phyloP scores from a whole-genome alignment of 2,113 vertebrate species.

The Limnothrissa miodon region DNA sequence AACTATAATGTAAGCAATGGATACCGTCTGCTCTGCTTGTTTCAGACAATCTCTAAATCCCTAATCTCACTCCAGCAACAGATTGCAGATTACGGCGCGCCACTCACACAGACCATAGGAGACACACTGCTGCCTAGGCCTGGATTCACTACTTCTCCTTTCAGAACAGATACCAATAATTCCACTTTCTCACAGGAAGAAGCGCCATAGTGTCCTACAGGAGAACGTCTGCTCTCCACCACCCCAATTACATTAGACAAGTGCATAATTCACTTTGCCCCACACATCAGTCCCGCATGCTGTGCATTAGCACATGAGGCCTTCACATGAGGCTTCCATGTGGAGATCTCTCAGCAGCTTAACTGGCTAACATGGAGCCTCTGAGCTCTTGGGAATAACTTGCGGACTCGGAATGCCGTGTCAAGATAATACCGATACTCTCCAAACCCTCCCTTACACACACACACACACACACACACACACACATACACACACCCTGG shows the following conservation, averaged over 20 bases:
- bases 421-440: conserved; percentile 33
- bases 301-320: not conserved
- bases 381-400: conserved; percentile 16
- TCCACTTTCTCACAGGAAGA: not conserved
- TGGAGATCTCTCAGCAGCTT: not conserved
- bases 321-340: not conserved
- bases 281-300: not conserved
- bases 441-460: not conserved
- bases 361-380: not conserved
- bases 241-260: not conserved
- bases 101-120: not conserved
- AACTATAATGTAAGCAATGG: conserved; percentile 77
- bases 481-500: conserved; percentile 21
- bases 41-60: conserved; percentile 5
- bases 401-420: conserved; percentile 20
- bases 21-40: not conserved
- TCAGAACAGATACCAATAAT: not conserved
- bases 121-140: not conserved
- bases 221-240: not conserved
- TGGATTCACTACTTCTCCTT: not conserved
- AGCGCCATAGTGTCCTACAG: not conserved
- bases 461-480: not conserved
- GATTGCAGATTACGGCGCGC: conserved; percentile 18
- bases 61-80: conserved; percentile 37
- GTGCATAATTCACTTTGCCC: conserved; percentile 2